Evolutionary conservation across 2,888 invertebrate genomes (phyloP), one percentile per base, ranked within the genome.

Genomic region (Branchellion lobata): DNA sequence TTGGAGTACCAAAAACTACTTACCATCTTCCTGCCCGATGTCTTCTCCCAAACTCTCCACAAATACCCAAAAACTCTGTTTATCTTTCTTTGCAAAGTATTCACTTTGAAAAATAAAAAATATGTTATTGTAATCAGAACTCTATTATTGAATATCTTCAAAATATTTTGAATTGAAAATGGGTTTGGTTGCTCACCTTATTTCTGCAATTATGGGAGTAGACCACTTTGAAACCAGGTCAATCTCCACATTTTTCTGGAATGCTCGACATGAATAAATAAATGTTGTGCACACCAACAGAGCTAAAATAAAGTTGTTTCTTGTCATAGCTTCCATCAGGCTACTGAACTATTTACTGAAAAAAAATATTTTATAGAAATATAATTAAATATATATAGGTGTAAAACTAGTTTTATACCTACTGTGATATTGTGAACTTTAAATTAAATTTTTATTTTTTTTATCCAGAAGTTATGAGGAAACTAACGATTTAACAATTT

Each of bases 11-110:
- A 40, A 14, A 5, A 14, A 40, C 40, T 8, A 77, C 80, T 81
- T 24, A 82, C 81, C 53, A 29, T 65, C 51, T 11, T 61, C 65
- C 34, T 68, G 57, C 5, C 14, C 65, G 14, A 79, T 57, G 0
- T 81, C 78, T 5, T 75, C 76, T 31, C 83, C 80, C n/a, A 87
- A 78, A 47, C 82, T 81, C 74, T 87, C 85, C 0, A 90, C 85
- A 85, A 88, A 90, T 53, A 84, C 84, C 89, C 89, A 90, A 83
- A 89, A 90, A 40, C 85, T 83, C 31, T 87, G 86, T 81, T 86
- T 85, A 80, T 85, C 85, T 81, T 89, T 89, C 81, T 86, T 85
- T 1, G 89, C 88, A 33, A 90, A 82, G 82, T 87, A 90, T 84
- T 90, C 90, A 86, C 90, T 89, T 84, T 80, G 86, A 85, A 82